A percentile compares a stretch with the other conserved stretches of the same genome.
Evolutionary conservation across 2,888 invertebrate genomes (phyloP).

Genomic region (Coenonympha glycerion): DNA sequence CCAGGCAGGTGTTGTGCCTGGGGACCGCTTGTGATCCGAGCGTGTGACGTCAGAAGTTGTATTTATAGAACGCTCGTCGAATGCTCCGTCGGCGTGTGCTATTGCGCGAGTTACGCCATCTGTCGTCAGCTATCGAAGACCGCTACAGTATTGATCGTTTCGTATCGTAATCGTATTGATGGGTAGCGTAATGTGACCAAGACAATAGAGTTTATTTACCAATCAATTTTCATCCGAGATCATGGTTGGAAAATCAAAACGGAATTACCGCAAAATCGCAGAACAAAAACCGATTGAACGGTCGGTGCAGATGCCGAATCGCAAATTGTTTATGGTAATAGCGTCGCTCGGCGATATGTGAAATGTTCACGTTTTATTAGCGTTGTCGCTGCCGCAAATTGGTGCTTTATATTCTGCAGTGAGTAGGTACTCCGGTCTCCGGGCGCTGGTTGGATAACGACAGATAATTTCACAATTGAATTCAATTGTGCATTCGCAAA

Average conservation of each 20-base stretch:
- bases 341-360: constrained; percentile 43
- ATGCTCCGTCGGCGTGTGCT: no score
- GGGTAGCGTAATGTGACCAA: neutral
- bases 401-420: constrained; percentile 31
- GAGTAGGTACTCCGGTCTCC: constrained; percentile 16
- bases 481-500: constrained; percentile 9
- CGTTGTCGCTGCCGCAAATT: constrained; percentile 32
- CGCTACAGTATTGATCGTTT: no score
- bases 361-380: constrained; percentile 57
- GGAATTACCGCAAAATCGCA: constrained; percentile 20
- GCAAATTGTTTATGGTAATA: constrained; percentile 65
- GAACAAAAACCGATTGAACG: constrained; percentile 50
- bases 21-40: no score
- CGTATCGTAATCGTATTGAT: no score
- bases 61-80: no score
- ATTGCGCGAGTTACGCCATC: no score
- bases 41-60: no score
- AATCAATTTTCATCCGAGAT: neutral
- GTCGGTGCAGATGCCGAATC: constrained; percentile 49
- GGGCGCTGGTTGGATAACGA: constrained; percentile 8
- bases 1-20: no score
- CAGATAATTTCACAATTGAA: constrained; percentile 4
- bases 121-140: no score
- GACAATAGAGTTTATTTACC: neutral
- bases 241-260: constrained; percentile 14